Base-by-base conservation (phyloP, 35 echinoderm and acorn worm genomes). In the Ophiothrix spiculata region DNA sequence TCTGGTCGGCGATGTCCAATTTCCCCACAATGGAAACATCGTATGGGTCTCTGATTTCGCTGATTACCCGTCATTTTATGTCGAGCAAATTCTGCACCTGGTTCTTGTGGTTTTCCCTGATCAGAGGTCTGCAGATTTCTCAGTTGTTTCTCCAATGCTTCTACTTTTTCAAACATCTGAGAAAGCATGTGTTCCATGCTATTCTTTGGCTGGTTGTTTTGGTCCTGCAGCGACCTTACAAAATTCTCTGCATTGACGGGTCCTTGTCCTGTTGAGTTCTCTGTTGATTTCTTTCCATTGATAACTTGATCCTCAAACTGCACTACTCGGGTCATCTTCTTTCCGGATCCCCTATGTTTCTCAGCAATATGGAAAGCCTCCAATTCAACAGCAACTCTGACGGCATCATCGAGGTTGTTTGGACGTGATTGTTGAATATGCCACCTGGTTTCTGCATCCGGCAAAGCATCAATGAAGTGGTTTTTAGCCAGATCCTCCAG, bases 381-480 rank as follows among this genome's bases (percentile, higher is more conserved):
- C 11, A 87, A 38, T 78, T 87, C 76, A 3, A 79, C 42, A 15
- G 85, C 56, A 8, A 90, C 87, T n/a, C n/a, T n/a, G n/a, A n/a
- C n/a, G 39, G 79, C 79, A 28, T 82, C 56, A 29, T 23, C 56
- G 28, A 69, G 79, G 31, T 56, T 40, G n/a, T n/a, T n/a, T 16
- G 76, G 32, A 23, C 35, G 0, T 0, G 75, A 39, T 45, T 90
- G 88, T 32, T 85, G 85, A 0, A 90, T 82, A 29, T 21, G 74
- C 88, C 80, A 85, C 25, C 82, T 40, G 0, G 49, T 90, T 42
- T 90, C 88, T 4, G 86, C 37, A 28, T 88, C 86, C 1, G 6
- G 40, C 56, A 88, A 38, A 16, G 80, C 88, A 76, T 90, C 88
- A 64, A 90, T 77, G 37, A 88, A 88, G 39, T 56, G 77, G 14